Base-by-base conservation (phyloP, 1,140 invertebrate species). In the Dendrolimus punctatus region DNA sequence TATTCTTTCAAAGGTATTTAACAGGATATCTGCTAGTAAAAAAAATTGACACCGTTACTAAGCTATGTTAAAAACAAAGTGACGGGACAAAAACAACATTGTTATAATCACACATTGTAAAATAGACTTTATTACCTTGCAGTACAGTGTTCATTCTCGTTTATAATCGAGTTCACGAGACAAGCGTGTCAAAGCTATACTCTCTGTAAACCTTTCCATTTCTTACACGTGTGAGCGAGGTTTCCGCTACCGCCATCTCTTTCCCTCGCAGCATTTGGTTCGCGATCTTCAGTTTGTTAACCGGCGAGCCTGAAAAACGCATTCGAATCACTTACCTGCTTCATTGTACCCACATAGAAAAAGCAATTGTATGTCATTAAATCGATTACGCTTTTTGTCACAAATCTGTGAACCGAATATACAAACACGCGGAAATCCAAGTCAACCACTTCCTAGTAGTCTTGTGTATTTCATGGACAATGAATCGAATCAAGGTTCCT, bases 201-300 rank as follows among this genome's bases (percentile, higher is more conserved):
- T 74, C 71, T 60, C 60, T 70, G 58, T 64, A 66, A 49, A 57
- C 55, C 6, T 66, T 53, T 50, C 69, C 67, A 55, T 71, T 66
- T 75, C 90, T 91, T 91, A 91, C 90, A 89, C 90, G 83, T 67
- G 88, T 93, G 76, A 94, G 88, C 54, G 92, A 92, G 46, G 92
- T 93, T 87, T 94, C 93, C 85, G 93, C 92, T 64, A 93, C 90
- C 74, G 88, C 89, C 66, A 88, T 88, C 87, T 90, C 87, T 76
- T 89, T 90, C 78, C 90, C 90, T 66, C 88, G 89, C 71, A 90
- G 87, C 69, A 85, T 74, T 86, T 92, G 91, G 81, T 92, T 93
- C 74, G 91, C 92, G 86, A 94, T 87, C 87, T 93, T 93, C 87
- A 92, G 91, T 80, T 90, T 92, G 88, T 93, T 93, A 83, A 93